phyloP scores from a whole-genome alignment of 2,797 vertebrate genomes.

The Microctenopoma steveboyesi region DNA sequence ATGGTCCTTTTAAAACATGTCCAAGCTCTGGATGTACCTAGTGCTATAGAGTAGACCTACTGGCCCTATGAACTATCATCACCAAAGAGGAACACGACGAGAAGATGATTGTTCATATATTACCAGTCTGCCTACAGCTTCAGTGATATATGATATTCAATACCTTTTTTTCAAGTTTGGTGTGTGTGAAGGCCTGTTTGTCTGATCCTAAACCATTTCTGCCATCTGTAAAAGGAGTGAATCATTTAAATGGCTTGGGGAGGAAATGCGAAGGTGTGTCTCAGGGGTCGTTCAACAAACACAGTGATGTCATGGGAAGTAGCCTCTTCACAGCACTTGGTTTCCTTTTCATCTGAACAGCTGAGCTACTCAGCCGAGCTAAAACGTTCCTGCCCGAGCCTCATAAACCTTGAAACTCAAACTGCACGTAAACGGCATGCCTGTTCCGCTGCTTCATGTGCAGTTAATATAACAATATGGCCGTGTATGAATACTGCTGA shows the following conservation, averaged over 20 bases:
- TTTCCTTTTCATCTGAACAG: conserved; percentile 70
- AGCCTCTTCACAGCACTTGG: conserved; percentile 65
- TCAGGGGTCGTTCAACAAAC: conserved; percentile 70
- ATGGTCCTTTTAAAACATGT: no score
- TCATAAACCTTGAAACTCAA: conserved; percentile 10
- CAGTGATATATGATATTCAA: no score
- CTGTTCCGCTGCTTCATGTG: not conserved
- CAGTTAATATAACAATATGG: not conserved
- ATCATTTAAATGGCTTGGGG: conserved; percentile 37
- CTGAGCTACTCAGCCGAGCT: conserved; percentile 45
- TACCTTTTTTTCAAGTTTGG: no score
- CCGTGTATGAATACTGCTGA: not conserved
- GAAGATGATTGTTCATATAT: not conserved
- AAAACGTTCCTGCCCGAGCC: conserved; percentile 23
- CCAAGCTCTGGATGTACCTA: no score
- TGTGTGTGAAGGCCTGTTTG: no score
- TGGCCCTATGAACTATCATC: no score
- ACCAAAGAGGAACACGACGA: no score
- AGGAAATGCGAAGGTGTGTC: conserved; percentile 81
- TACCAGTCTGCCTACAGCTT: not conserved
- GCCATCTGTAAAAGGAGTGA: conserved; percentile 15
- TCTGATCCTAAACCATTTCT: not conserved
- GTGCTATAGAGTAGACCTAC: no score
- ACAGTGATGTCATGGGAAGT: conserved; percentile 82
- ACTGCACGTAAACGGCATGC: not conserved